Conservation (phyloP, 2,888 invertebrate genomes). For the Dione juno region DNA sequence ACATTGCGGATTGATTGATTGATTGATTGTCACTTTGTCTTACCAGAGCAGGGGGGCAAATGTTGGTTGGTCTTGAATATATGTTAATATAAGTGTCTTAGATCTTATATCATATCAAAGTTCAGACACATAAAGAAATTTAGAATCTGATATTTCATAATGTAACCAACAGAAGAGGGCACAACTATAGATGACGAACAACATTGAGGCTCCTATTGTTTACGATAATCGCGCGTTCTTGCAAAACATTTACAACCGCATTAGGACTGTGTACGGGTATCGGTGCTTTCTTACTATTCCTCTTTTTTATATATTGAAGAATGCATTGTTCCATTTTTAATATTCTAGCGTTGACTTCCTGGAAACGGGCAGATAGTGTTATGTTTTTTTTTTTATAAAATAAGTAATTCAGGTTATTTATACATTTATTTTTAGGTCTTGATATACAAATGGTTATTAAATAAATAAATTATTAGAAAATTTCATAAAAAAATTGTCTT, state of each 20-base stretch:
- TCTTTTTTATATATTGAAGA: constrained; percentile 58
- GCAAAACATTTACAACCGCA: constrained; percentile 58
- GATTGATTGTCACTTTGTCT: too few relatives aligned
- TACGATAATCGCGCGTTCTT: constrained; percentile 47
- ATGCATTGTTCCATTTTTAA: constrained; percentile 48
- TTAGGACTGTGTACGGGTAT: constrained; percentile 61
- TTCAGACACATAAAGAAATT: too few relatives aligned
- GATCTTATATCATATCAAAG: too few relatives aligned
- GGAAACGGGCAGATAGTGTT: constrained; percentile 9
- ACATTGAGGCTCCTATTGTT: constrained; percentile 38
- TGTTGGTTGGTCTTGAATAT: too few relatives aligned
- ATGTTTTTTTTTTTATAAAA: too few relatives aligned
- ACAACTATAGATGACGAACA: constrained; percentile 48
- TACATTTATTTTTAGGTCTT: background rate
- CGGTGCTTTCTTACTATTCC: constrained; percentile 54
- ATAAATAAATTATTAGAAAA: background rate
- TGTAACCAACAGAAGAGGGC: too few relatives aligned
- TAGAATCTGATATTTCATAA: too few relatives aligned
- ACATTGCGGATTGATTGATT: too few relatives aligned
- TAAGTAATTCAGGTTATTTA: background rate
- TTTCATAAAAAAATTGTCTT: background rate
- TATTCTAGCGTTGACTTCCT: constrained; percentile 29
- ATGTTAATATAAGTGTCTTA: too few relatives aligned
- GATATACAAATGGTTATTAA: too few relatives aligned
- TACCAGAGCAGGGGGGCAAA: too few relatives aligned